Percentiles rank a stretch among this genome's conserved stretches.
Evolutionary conservation across 2,113 vertebrate species (phyloP).

Genomic region (Proteles cristata): DNA sequence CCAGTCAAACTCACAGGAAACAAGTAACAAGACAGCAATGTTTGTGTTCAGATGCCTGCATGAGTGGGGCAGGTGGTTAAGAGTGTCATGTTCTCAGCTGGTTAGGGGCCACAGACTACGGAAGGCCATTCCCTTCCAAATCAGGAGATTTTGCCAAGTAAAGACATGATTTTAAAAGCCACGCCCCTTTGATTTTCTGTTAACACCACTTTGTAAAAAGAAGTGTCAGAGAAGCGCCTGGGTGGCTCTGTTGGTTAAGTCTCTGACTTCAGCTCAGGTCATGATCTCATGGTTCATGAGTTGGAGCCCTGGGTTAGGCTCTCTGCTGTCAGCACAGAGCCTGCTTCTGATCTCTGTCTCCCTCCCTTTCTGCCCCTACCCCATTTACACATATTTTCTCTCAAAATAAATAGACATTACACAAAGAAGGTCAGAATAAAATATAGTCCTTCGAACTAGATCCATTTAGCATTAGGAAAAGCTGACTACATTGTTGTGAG

Average conservation of each 20-base stretch:
- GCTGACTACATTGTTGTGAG: not conserved
- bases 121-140: not conserved
- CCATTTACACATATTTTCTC: too few species aligned
- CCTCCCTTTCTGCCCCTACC: too few species aligned
- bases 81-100: not conserved
- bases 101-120: not conserved
- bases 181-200: not conserved
- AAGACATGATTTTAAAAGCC: not conserved
- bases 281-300: too few species aligned
- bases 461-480: not conserved
- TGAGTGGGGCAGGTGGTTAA: not conserved
- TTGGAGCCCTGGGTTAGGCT: too few species aligned
- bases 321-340: too few species aligned
- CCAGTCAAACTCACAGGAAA: not conserved
- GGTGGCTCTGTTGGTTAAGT: too few species aligned
- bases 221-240: too few species aligned
- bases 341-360: too few species aligned
- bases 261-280: too few species aligned
- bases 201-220: constrained; percentile 43
- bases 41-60: not conserved
- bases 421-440: constrained; percentile 10
- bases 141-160: constrained; percentile 51
- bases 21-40: not conserved
- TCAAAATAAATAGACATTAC: too few species aligned
- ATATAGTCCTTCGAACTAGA: not conserved